Conservation (phyloP, 2,888 invertebrate species). For the Athetis lepigone region DNA sequence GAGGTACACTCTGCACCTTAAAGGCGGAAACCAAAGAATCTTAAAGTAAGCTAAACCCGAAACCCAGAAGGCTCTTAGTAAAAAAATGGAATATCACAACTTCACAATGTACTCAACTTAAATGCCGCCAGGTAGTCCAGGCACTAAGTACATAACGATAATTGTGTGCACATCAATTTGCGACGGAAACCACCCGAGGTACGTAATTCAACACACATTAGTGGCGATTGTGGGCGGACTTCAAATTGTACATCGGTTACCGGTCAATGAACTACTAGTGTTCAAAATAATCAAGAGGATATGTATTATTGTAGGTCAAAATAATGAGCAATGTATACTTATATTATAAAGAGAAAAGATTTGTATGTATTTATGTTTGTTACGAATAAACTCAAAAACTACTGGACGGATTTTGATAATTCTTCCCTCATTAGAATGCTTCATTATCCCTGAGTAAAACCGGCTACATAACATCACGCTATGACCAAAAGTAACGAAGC, state of each 20-base stretch:
- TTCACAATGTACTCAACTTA: slow-evolving; percentile 5
- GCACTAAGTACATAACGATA: slow-evolving; percentile 25
- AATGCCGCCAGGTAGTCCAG: background rate
- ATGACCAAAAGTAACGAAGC: too few relatives aligned
- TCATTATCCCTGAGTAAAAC: too few relatives aligned
- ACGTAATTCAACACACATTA: slow-evolving; percentile 46
- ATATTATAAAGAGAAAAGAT: too few relatives aligned
- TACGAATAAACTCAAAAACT: too few relatives aligned
- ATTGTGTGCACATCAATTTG: slow-evolving; percentile 21
- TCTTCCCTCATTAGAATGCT: too few relatives aligned
- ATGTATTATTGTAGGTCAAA: slow-evolving; percentile 29
- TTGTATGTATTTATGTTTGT: too few relatives aligned
- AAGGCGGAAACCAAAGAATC: too few relatives aligned
- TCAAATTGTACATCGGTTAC: slow-evolving; percentile 45
- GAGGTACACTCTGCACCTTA: too few relatives aligned
- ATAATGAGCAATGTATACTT: slow-evolving; percentile 1
- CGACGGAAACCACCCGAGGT: slow-evolving; percentile 18
- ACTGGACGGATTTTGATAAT: too few relatives aligned
- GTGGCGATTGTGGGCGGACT: slow-evolving; percentile 27
- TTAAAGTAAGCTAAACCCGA: too few relatives aligned
- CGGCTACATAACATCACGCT: too few relatives aligned
- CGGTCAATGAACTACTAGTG: slow-evolving; percentile 39
- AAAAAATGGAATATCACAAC: slow-evolving; percentile 18
- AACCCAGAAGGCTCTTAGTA: too few relatives aligned
- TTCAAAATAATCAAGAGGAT: slow-evolving; percentile 32